Conservation (phyloP, 2,888 invertebrate genomes). For the Ceraclea dissimilis region DNA sequence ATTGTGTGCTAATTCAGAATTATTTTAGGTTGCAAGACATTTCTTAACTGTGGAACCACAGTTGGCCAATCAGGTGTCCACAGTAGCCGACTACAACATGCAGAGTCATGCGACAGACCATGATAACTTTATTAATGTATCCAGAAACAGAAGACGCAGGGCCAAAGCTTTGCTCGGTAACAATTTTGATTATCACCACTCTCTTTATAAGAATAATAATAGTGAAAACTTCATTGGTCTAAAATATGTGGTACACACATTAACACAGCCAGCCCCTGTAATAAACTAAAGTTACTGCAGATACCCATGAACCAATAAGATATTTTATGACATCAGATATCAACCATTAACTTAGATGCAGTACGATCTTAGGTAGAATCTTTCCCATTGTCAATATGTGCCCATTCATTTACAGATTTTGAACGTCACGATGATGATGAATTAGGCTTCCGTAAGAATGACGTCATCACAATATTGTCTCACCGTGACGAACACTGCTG, state of each 20-base stretch:
- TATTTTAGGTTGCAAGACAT: conserved; percentile 74
- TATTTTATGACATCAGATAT: too few relatives aligned
- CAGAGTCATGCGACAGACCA: conserved; percentile 93
- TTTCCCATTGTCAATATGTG: too few relatives aligned
- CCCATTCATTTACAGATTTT: conserved; percentile 61
- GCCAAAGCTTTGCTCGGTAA: conserved; percentile 84
- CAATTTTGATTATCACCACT: too few relatives aligned
- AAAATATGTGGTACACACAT: too few relatives aligned
- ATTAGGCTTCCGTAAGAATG: conserved; percentile 95
- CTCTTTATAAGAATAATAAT: background rate
- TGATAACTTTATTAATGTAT: conserved; percentile 90
- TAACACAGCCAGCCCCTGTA: too few relatives aligned
- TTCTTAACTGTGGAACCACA: conserved; percentile 91
- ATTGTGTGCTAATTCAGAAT: too few relatives aligned
- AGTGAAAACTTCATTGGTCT: too few relatives aligned
- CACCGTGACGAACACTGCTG: conserved; percentile 98
- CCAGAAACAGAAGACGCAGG: conserved; percentile 75
- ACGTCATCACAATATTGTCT: conserved; percentile 94
- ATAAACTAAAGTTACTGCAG: too few relatives aligned
- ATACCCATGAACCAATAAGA: too few relatives aligned
- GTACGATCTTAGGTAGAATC: too few relatives aligned
- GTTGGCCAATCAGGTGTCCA: conserved; percentile 65
- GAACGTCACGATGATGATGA: conserved; percentile 98
- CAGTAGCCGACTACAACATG: conserved; percentile 90
- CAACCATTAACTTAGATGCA: too few relatives aligned